Evolutionary conservation across 2,797 vertebrate species (phyloP).

Genomic region (Myotis pilosus): DNA sequence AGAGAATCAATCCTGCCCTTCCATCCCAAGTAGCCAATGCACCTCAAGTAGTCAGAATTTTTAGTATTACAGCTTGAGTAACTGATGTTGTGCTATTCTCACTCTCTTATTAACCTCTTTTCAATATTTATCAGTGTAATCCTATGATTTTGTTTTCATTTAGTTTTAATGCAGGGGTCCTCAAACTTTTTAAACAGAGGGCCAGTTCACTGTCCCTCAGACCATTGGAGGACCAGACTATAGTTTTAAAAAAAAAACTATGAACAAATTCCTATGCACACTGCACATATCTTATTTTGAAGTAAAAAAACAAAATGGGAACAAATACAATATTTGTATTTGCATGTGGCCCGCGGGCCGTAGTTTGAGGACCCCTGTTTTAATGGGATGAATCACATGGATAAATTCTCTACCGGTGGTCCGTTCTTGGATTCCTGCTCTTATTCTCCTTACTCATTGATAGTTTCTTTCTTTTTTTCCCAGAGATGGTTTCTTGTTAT

Average conservation of each 20-base stretch:
- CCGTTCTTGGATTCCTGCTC: background rate
- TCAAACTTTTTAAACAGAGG: too few species aligned
- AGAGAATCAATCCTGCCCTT: background rate
- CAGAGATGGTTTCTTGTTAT: background rate
- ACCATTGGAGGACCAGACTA: too few species aligned
- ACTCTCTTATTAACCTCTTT: background rate
- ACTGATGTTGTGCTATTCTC: background rate
- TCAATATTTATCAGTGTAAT: background rate
- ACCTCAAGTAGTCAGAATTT: background rate
- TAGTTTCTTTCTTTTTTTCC: background rate
- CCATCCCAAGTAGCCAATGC: too few species aligned
- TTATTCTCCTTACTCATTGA: background rate
- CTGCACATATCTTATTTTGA: too few species aligned
- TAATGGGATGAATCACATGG: background rate
- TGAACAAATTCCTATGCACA: too few species aligned
- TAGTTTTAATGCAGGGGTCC: background rate
- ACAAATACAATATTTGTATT: too few species aligned
- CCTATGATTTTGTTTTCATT: background rate
- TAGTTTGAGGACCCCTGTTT: background rate
- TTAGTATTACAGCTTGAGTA: background rate
- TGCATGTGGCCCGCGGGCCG: too few species aligned
- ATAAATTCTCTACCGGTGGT: background rate
- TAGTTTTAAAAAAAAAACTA: too few species aligned
- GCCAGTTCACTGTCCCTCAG: too few species aligned
- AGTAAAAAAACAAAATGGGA: too few species aligned